Base-by-base conservation (phyloP, 2,888 invertebrate species). In the Gordius sp. region DNA sequence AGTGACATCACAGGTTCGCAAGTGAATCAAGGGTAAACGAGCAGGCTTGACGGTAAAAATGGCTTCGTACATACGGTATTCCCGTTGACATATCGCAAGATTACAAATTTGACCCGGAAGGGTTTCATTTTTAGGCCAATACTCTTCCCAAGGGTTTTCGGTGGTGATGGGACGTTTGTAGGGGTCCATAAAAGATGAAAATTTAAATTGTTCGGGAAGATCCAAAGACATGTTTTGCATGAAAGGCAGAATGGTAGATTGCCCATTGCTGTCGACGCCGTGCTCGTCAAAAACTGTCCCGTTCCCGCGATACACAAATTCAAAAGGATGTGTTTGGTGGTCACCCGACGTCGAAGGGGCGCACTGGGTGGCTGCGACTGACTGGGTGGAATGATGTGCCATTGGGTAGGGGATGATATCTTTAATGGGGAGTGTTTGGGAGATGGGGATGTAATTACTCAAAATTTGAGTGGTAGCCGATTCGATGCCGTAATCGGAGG, bases 91-190 rank as follows among this genome's bases (percentile, higher is more conserved):
- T n/a, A 47, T 20, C 4, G n/a, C 20, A 4, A 47, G 20, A n/a
- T 47, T 47, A 20, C 47, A 47, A 18, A 4, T 47, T 4, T 20
- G 4, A 4, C 4, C 13, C 8, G 8, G 4, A 4, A 47, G n/a
- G 16, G 13, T 47, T 47, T 47, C n/a, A 47, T 47, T 18, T 20
- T 47, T 47, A 18, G 47, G 47, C 47, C 47, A 47, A 47, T 47
- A 47, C 20, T 47, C 47, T 47, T 47, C 47, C 47, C 47, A 47
- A 4, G 47, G 47, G 20, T 47, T 47, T 20, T 47, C 47, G 23
- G 47, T 18, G 20, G 4, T 47, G 16, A 47, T 8, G 20, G 47
- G 47, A n/a, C 47, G 13, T 18, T 4, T 47, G 47, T 18, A 47
- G 20, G 47, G 47, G 23, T 47, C 47, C 16, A n/a, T 8, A 20